These are phyloP conservation scores for Tigriopus japonicus DNA, from an alignment of 1,140 invertebrate species.

Conservation along the genomic window DNA sequence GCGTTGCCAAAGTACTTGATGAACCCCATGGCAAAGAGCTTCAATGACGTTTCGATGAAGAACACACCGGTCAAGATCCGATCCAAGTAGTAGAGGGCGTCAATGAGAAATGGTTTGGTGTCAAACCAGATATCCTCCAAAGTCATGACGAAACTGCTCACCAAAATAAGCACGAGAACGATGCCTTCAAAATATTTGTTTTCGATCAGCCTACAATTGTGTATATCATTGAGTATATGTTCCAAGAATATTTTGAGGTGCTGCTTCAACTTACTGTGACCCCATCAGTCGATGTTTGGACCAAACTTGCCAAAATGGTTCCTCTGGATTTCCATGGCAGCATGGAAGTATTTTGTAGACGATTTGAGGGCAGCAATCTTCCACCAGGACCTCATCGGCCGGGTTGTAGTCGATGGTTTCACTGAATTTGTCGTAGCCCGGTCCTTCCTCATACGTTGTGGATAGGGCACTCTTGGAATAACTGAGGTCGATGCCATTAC, in stretches of 20 bases:
- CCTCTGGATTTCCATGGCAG: conserved; percentile 66
- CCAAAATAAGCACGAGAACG: conserved; percentile 92
- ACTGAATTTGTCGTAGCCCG: background rate
- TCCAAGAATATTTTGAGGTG: background rate
- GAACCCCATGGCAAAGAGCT: conserved; percentile 91
- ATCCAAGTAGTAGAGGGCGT: conserved; percentile 89
- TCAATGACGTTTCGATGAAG: conserved; percentile 95
- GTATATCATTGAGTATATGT: conserved; percentile 23
- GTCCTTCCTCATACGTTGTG: background rate
- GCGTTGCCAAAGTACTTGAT: conserved; percentile 94
- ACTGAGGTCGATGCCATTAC: too few species aligned
- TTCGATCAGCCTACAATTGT: conserved; percentile 85
- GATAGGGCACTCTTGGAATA: background rate
- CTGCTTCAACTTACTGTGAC: too few species aligned
- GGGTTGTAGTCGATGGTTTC: conserved; percentile 1
- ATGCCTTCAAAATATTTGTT: conserved; percentile 98
- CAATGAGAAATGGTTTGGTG: conserved; percentile 67
- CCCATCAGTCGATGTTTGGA: background rate
- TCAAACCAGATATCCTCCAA: conserved; percentile 87
- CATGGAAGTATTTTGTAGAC: conserved; percentile 70
- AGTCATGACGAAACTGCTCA: conserved; percentile 89
- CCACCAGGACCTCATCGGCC: conserved; percentile 8
- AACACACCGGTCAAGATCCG: conserved; percentile 95
- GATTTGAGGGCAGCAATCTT: conserved; percentile 2
- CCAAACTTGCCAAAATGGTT: conserved; percentile 83